Percentiles rank a stretch among this genome's conserved stretches.
These are phyloP conservation scores for Passer montanus DNA, from an alignment of 2,113 vertebrate species.

Conservation along the genomic window DNA sequence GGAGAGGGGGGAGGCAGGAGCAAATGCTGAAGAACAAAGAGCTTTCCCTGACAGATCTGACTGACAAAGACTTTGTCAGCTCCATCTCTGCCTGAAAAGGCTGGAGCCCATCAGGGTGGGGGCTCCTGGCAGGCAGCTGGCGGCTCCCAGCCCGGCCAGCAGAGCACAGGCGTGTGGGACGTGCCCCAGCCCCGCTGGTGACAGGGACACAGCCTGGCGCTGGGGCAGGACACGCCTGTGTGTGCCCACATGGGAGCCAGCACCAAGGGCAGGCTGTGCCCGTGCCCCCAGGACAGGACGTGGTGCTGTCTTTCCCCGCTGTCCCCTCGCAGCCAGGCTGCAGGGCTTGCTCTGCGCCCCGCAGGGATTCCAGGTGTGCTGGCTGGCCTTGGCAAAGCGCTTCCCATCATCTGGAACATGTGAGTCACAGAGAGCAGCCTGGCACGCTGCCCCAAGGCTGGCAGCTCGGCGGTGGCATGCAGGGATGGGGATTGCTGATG, in stretches of 20 bases:
- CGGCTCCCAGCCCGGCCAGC: not conserved
- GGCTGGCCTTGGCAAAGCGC: not conserved
- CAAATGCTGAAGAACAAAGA: constrained; percentile 62
- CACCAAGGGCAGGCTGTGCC: not conserved
- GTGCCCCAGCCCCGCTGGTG: not conserved
- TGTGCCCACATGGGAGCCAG: rapidly evolving
- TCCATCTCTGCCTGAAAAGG: constrained; percentile 19
- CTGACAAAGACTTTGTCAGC: constrained; percentile 60
- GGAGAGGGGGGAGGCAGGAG: constrained; percentile 43
- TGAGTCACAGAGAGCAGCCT: not conserved
- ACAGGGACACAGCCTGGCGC: rapidly evolving
- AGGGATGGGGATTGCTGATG: not conserved
- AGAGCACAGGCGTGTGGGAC: not conserved
- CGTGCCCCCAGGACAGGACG: rapidly evolving
- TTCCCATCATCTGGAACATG: not conserved
- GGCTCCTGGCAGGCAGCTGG: constrained; percentile 15
- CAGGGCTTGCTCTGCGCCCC: not conserved
- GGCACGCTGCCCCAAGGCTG: not conserved
- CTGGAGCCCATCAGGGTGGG: constrained; percentile 15
- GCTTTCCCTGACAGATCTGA: constrained; percentile 40
- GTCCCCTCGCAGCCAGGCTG: rapidly evolving
- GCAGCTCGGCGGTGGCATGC: rapidly evolving
- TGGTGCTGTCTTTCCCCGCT: rapidly evolving
- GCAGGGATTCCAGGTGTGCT: not conserved
- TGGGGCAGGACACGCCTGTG: rapidly evolving